Conservation (phyloP, 2,797 vertebrate species). For the Sparus aurata region DNA sequence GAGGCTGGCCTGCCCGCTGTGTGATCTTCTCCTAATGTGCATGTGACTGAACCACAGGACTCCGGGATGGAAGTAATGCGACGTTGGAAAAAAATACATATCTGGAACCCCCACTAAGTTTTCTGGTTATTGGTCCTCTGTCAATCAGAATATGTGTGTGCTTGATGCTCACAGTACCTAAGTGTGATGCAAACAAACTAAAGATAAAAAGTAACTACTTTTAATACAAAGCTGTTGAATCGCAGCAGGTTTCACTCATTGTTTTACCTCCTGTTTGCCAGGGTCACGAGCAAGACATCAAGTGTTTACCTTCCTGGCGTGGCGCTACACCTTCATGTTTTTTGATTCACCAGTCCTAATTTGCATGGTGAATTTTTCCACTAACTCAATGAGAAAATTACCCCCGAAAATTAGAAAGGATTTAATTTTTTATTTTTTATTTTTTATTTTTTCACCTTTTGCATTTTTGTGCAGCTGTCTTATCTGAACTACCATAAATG, state of each 20-base stretch:
- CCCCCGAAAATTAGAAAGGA: conserved; percentile 5
- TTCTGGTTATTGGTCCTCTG: conserved; percentile 65
- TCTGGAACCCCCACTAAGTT: conserved; percentile 51
- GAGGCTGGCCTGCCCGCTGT: conserved; percentile 70
- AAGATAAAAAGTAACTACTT: conserved; percentile 54
- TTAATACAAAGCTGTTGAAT: conserved; percentile 42
- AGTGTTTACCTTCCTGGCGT: conserved; percentile 30
- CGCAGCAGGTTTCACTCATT: conserved; percentile 31
- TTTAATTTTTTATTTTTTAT: background rate
- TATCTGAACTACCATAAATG: conserved; percentile 15
- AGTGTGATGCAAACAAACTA: conserved; percentile 55
- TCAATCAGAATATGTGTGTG: conserved; percentile 57
- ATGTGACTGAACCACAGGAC: conserved; percentile 62
- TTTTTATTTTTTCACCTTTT: background rate
- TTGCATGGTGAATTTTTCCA: conserved; percentile 49
- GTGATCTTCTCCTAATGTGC: conserved; percentile 79
- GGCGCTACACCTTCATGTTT: conserved; percentile 33
- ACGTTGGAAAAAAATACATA: conserved; percentile 45
- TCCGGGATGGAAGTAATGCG: conserved; percentile 61
- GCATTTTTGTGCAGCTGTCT: conserved; percentile 21
- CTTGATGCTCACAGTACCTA: conserved; percentile 56
- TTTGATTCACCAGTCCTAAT: conserved; percentile 42
- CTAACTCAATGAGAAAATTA: conserved; percentile 34
- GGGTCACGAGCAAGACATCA: conserved; percentile 23
- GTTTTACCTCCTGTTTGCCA: conserved; percentile 28